Evolutionary conservation across 2,113 vertebrate species (phyloP), one percentile per base, ranked within the genome.

Genomic region (Cyprinodon tularosa): DNA sequence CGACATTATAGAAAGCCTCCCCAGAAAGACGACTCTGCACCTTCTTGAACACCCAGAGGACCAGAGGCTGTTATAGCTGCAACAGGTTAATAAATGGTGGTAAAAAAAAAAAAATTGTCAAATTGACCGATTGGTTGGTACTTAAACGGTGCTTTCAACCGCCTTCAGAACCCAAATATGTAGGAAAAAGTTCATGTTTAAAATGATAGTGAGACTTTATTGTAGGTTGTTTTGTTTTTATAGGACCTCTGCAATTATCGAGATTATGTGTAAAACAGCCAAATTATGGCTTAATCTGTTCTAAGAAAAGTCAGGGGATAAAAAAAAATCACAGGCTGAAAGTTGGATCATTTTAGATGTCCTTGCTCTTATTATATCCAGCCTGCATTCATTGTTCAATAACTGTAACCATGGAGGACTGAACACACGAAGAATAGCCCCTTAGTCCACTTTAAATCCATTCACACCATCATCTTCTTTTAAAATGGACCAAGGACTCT

Each of bases 401-500:
- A 83, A 86, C 12, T 39, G 62, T 62, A 68, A 80, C 76, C 62
- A 62, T 74, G 78, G 53, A 77, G 80, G 40, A 81, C 66, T 68
- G 57, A 7, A 15, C 69, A 78, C 74, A 75, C 84, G 67, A 85
- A 66, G 77, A 76, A 59, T 61, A 70, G 60, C 4, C 60, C 62
- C 72, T 79, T 42, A 39, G 78, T 76, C 67, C 68, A 71, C 86
- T 65, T 86, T 68, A 22, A 17, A 15, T 61, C 62, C 80, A 77
- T 42, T 60, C 20, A 72, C 67, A 67, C 63, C 83, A 77, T 77
- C 66, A 75, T 62, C 17, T 67, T 78, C 14, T 74, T 87, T 80
- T 82, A 73, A 86, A 89, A 88, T 84, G 53, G 77, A 80, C 71
- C 8, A 9, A 82, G 65, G 79, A 71, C 72, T 77, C 66, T 79